Conservation (phyloP, 2,888 invertebrate species). For the Ischnus inquisitorius region DNA sequence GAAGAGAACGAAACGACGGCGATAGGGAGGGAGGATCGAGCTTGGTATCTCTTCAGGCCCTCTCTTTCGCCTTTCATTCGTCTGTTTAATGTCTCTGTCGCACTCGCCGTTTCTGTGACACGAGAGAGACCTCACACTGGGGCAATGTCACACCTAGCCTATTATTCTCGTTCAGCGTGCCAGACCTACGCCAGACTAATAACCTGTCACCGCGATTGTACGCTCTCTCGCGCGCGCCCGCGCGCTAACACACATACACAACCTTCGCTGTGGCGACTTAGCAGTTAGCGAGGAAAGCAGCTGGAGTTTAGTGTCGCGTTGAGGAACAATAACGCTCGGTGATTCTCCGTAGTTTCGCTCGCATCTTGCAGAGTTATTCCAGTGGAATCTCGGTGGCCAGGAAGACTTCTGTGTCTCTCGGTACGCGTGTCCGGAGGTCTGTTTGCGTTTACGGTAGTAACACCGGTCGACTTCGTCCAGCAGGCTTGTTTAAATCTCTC, state of each 20-base stretch:
- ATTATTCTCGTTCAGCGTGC: slow-evolving; percentile 79
- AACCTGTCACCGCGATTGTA: slow-evolving; percentile 73
- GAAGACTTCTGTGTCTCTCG: no score
- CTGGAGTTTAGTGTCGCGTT: slow-evolving; percentile 53
- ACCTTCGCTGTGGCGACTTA: slow-evolving; percentile 20
- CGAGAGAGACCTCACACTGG: slow-evolving; percentile 80
- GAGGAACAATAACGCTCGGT: slow-evolving; percentile 34
- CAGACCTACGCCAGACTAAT: slow-evolving; percentile 82
- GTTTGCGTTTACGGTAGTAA: neutral
- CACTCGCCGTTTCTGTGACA: slow-evolving; percentile 70
- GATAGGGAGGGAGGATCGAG: slow-evolving; percentile 48
- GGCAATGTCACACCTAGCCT: slow-evolving; percentile 82
- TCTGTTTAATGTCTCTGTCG: slow-evolving; percentile 23
- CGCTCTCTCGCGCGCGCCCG: slow-evolving; percentile 75
- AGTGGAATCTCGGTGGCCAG: neutral
- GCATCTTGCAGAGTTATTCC: neutral
- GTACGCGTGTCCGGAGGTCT: no score
- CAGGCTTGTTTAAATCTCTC: neutral
- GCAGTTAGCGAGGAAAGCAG: slow-evolving; percentile 37
- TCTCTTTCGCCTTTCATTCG: slow-evolving; percentile 28
- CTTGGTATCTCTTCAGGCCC: neutral
- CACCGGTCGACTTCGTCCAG: neutral
- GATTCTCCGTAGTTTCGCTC: neutral
- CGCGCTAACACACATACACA: slow-evolving; percentile 55
- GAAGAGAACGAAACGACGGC: slow-evolving; percentile 52